These are phyloP conservation scores for Oreotrochilus melanogaster DNA, from an alignment of 2,113 vertebrate species.

Conservation along the genomic window DNA sequence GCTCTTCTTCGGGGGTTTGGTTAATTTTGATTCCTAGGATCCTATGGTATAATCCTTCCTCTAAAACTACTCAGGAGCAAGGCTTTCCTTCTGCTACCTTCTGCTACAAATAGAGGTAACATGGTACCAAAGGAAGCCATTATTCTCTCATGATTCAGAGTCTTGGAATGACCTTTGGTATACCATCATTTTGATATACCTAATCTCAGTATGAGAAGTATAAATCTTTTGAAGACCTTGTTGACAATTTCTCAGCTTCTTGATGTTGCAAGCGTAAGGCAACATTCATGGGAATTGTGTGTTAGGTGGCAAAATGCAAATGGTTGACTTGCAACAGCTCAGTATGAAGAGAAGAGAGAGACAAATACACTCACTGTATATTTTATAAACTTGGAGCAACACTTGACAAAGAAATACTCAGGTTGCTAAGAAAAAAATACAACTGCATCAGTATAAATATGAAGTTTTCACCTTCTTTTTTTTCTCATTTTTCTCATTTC, in stretches of 20 bases:
- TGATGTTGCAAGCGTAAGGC: background rate
- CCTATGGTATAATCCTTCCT: fast-evolving
- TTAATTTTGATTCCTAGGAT: background rate
- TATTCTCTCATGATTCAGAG: background rate
- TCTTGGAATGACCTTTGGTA: background rate
- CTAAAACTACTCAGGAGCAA: background rate
- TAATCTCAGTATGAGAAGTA: background rate
- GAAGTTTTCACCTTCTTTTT: background rate
- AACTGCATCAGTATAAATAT: background rate
- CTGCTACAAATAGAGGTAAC: background rate
- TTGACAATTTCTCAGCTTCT: background rate
- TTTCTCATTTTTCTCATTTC: background rate
- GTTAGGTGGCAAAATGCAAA: background rate
- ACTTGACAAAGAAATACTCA: background rate
- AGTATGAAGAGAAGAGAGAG: background rate
- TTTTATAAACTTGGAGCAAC: background rate
- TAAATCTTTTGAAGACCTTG: background rate
- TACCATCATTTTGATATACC: background rate
- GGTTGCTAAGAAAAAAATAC: background rate
- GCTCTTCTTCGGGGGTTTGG: background rate
- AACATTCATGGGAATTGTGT: background rate
- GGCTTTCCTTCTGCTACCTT: background rate
- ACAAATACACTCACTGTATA: background rate
- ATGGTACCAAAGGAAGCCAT: background rate
- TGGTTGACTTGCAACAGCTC: background rate